These are phyloP conservation scores for Epicauta chinensis DNA, from an alignment of 1,140 invertebrate species.

Conservation along the genomic window DNA sequence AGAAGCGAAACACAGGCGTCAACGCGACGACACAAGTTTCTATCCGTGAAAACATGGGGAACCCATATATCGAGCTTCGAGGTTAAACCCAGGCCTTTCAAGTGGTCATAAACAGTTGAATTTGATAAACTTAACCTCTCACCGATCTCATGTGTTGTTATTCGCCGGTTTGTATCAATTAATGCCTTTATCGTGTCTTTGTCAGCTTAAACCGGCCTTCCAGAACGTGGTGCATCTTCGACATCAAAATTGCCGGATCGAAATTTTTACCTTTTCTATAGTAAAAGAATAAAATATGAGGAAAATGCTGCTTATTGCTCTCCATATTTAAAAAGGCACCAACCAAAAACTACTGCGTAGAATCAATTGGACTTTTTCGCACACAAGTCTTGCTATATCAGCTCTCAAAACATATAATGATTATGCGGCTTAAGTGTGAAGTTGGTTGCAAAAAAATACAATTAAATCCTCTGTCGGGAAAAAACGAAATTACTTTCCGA, in stretches of 20 bases:
- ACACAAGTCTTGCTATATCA: background rate
- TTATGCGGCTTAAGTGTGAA: constrained; percentile 2
- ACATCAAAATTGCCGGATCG: constrained; percentile 2
- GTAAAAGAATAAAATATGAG: background rate
- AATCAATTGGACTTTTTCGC: constrained; percentile 1
- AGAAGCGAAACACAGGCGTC: too few species aligned
- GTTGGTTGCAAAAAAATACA: background rate
- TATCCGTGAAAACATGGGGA: too few species aligned
- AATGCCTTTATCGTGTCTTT: background rate
- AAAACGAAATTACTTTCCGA: constrained; percentile 6
- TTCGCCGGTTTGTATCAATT: background rate
- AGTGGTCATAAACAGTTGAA: background rate
- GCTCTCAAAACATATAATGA: constrained; percentile 1
- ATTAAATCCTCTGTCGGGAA: background rate
- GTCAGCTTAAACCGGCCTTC: background rate
- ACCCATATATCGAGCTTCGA: too few species aligned
- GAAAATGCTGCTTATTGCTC: constrained; percentile 1
- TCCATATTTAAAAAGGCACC: constrained; percentile 1
- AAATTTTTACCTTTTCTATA: background rate
- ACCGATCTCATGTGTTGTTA: background rate
- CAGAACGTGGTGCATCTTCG: background rate
- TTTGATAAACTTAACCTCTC: background rate
- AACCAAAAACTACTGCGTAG: constrained; percentile 1
- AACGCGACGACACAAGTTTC: too few species aligned
- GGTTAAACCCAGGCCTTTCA: background rate